Conservation (phyloP, 2,113 vertebrate genomes). For the Perognathus longimembris region DNA sequence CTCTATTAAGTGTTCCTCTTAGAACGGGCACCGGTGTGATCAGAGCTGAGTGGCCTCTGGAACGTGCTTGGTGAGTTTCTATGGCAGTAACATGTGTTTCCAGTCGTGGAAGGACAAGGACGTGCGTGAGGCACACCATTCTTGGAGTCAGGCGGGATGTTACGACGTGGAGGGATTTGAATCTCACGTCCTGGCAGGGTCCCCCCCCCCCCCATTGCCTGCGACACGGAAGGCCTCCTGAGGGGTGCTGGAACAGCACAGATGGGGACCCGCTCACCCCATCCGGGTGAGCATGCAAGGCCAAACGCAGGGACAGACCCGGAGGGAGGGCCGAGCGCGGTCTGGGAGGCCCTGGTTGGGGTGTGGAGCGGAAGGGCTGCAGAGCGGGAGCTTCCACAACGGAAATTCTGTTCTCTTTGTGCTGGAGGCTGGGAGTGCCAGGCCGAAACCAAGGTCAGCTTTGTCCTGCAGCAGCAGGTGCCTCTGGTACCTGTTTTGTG, state of each 20-base stretch:
- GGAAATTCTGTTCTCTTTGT: too few relatives aligned
- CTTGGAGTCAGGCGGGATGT: not conserved
- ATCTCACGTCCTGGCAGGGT: not conserved
- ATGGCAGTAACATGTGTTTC: not conserved
- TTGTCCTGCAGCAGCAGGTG: accelerated
- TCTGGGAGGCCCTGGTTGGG: too few relatives aligned
- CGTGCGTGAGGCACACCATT: not conserved
- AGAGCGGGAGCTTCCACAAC: not conserved
- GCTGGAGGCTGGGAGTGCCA: not conserved
- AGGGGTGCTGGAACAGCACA: accelerated
- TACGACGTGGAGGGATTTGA: accelerated
- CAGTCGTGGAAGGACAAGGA: not conserved
- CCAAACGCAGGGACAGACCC: not conserved
- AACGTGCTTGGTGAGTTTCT: not conserved
- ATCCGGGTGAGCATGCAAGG: accelerated
- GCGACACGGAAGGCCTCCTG: not conserved
- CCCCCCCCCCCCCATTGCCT: accelerated
- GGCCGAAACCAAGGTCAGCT: not conserved
- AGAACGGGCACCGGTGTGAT: not conserved
- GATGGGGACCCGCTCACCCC: accelerated
- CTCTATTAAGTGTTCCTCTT: not conserved
- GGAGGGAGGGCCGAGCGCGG: too few relatives aligned
- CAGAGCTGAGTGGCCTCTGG: not conserved
- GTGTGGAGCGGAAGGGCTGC: not conserved
- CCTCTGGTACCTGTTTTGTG: not conserved